Evolutionary conservation across 2,113 vertebrate species (phyloP), one percentile per base, ranked within the genome.

Genomic region (Alectura lathami): DNA sequence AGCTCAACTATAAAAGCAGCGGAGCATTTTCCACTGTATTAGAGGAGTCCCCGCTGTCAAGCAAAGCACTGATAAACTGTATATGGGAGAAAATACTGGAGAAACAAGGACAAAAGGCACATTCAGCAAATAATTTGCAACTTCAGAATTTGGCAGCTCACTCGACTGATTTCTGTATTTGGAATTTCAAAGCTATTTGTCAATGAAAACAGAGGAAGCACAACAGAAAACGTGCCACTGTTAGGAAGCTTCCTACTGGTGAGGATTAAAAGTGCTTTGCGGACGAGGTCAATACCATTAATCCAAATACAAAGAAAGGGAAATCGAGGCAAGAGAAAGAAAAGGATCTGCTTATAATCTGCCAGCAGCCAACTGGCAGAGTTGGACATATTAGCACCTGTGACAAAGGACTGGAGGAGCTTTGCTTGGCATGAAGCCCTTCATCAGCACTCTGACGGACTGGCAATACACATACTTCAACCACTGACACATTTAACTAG

Each of bases 71-170:
- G 64, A 40, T 17, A 51, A 50, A 30, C 42, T 69, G 11, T 29
- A 42, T 38, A 18, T 0, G 0, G n/a, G 8, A 60, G 29, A 70
- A 91, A 75, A 84, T 3, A 79, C 15, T 9, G 13, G 32, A 50
- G 5, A 38, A 53, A 26, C 8, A 62, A 40, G 13, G 17, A 69
- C 17, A 75, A 72, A n/a, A 17, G 30, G 21, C 27, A 74, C 82
- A 87, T 78, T 63, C 51, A 83, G 50, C 26, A 86, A 14, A 63
- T 34, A 62, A 70, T 74, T 53, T 67, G 45, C 73, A 88, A 70
- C 68, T 75, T 67, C 47, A 59, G 29, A 10, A 34, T 34, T 9
- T 77, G 59, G 83, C 79, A 86, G 29, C 26, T 77, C 54, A 14
- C 17, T 40, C 22, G 0, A 81, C 11, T 5, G 27, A 54, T 26